A percentile compares a stretch with the other conserved stretches of the same genome.
These are phyloP conservation scores for Morpho deidamia DNA, from an alignment of 2,888 invertebrate genomes.

Conservation along the genomic window DNA sequence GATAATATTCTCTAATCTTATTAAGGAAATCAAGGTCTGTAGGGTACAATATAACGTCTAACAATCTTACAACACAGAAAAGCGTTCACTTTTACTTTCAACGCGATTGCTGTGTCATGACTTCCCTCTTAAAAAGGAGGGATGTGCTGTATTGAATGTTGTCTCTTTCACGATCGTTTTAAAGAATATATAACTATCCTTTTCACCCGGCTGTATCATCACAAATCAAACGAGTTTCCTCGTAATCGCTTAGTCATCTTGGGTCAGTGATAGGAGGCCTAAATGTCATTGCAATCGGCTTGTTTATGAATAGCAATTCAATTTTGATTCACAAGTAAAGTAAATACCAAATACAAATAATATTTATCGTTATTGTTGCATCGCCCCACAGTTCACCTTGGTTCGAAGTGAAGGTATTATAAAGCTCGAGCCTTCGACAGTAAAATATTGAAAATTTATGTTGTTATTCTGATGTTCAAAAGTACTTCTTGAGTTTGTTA, in stretches of 20 bases:
- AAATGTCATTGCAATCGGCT: slow-evolving; percentile 58
- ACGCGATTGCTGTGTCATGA: slow-evolving; percentile 32
- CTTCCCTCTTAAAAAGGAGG: slow-evolving; percentile 54
- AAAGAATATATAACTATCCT: slow-evolving; percentile 32
- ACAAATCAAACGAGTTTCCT: slow-evolving; percentile 52
- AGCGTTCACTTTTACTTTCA: slow-evolving; percentile 67
- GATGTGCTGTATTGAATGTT: slow-evolving; percentile 28
- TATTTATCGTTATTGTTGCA: slow-evolving; percentile 9
- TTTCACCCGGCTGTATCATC: slow-evolving; percentile 32
- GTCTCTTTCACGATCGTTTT: slow-evolving; percentile 38
- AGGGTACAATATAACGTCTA: slow-evolving; percentile 24
- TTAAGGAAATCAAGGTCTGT: slow-evolving; percentile 41
- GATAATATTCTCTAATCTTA: slow-evolving; percentile 18
- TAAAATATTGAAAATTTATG: slow-evolving; percentile 10
- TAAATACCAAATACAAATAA: slow-evolving; percentile 6
- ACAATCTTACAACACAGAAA: slow-evolving; percentile 37
- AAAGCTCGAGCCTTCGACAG: slow-evolving; percentile 14
- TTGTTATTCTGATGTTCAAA: slow-evolving; percentile 1
- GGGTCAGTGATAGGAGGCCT: slow-evolving; percentile 56
- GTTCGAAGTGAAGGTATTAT: slow-evolving; percentile 23
- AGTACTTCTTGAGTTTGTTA: too few relatives aligned
- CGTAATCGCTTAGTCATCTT: slow-evolving; percentile 60
- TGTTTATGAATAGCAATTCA: slow-evolving; percentile 32
- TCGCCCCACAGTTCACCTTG: slow-evolving; percentile 25
- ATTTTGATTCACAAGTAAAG: slow-evolving; percentile 19